Conservation (phyloP, 2,888 invertebrate species). For the Baronia brevicornis region DNA sequence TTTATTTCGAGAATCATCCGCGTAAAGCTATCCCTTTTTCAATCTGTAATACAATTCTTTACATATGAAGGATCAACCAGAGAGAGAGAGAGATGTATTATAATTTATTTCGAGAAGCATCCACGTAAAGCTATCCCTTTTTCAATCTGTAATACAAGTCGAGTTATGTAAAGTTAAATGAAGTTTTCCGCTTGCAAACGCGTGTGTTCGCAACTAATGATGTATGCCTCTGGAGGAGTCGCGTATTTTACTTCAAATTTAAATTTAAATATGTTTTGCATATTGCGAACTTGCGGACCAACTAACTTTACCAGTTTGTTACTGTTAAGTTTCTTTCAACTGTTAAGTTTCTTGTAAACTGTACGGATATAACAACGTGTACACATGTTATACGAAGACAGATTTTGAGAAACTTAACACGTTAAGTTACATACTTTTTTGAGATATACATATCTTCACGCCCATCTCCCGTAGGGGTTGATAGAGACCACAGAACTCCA, state of each 20-base stretch:
- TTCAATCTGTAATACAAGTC: slow-evolving; percentile 33
- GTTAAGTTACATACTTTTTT: too few species aligned
- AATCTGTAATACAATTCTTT: too few species aligned
- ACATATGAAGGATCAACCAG: too few species aligned
- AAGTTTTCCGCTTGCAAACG: slow-evolving; percentile 38
- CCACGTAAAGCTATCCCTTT: slow-evolving; percentile 24
- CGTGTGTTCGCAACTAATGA: slow-evolving; percentile 53
- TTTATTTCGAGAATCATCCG: too few species aligned
- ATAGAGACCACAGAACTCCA: too few species aligned
- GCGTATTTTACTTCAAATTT: slow-evolving; percentile 44
- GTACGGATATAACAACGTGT: background rate
- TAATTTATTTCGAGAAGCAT: slow-evolving; percentile 17
- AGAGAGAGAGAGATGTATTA: slow-evolving; percentile 2
- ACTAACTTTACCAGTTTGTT: slow-evolving; percentile 1
- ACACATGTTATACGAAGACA: too few species aligned
- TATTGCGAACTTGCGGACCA: slow-evolving; percentile 17
- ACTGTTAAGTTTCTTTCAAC: slow-evolving; percentile 2
- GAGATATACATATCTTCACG: too few species aligned
- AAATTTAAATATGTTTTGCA: slow-evolving; percentile 33
- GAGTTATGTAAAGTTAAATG: slow-evolving; percentile 44
- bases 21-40: too few species aligned
- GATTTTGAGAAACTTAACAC: background rate
- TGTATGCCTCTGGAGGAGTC: slow-evolving; percentile 45
- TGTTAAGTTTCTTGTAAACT: background rate
- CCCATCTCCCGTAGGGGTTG: too few species aligned